Percentiles rank a stretch among this genome's conserved stretches.
phyloP scores from a whole-genome alignment of 2,888 invertebrate genomes.

The Agrochola litura region DNA sequence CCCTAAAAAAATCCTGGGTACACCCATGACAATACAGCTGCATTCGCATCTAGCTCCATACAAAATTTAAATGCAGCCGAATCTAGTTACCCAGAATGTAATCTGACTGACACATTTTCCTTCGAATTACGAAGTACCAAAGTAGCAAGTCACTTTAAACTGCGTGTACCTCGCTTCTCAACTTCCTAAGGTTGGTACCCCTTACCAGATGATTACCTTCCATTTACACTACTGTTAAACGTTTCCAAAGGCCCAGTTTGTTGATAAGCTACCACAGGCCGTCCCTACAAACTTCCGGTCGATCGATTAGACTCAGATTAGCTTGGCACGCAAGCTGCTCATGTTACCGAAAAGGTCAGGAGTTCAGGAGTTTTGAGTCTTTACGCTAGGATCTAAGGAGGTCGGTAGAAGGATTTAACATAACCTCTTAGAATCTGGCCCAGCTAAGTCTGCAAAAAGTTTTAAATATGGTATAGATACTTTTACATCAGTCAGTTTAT shows the following conservation, averaged over 20 bases:
- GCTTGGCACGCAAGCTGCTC: constrained; percentile 45
- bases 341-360: constrained; percentile 44
- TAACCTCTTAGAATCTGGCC: no score
- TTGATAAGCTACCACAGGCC: constrained; percentile 41
- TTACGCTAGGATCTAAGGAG: not conserved
- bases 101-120: not conserved
- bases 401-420: not conserved
- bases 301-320: constrained; percentile 37
- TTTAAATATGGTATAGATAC: no score
- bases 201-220: not conserved
- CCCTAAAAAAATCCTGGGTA: no score
- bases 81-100: not conserved
- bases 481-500: no score
- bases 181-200: constrained; percentile 23
- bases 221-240: constrained; percentile 12
- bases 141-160: no score
- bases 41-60: no score
- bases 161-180: not conserved
- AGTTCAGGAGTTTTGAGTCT: constrained; percentile 20
- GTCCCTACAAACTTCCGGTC: constrained; percentile 38
- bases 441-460: no score
- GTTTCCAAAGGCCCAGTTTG: constrained; percentile 16
- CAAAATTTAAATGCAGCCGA: no score
- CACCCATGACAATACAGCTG: no score
- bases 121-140: no score